Evolutionary conservation across 2,113 vertebrate species (phyloP).

Genomic region (Montifringilla adamsi): DNA sequence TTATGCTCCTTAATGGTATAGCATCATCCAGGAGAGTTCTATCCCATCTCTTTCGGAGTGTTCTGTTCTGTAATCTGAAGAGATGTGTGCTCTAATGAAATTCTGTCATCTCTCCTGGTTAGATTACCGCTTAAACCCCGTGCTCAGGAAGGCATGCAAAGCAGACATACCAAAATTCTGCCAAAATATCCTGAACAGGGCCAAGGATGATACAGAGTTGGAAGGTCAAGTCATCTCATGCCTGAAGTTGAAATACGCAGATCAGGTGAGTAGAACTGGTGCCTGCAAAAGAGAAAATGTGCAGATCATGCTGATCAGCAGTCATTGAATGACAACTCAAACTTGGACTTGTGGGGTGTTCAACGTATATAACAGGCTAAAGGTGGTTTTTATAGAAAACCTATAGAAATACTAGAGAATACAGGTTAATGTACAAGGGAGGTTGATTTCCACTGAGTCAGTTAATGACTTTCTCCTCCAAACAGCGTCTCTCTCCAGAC

Average conservation of each 20-base stretch:
- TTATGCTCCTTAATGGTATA: background rate
- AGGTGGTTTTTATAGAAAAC: background rate
- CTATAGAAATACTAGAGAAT: accelerated
- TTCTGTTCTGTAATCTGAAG: background rate
- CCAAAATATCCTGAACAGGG: constrained; percentile 86
- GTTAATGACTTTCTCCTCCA: background rate
- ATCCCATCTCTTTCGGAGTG: accelerated
- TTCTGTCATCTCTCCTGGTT: background rate
- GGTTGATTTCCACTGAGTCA: background rate
- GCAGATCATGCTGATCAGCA: background rate
- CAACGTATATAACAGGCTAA: accelerated
- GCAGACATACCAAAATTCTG: constrained; percentile 98
- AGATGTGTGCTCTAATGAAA: background rate
- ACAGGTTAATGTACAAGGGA: background rate
- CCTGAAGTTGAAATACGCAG: constrained; percentile 94
- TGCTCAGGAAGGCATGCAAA: constrained; percentile 94
- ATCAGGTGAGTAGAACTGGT: constrained; percentile 80
- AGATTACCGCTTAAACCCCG: constrained; percentile 96
- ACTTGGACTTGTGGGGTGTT: background rate
- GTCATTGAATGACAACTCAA: background rate
- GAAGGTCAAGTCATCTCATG: constrained; percentile 96
- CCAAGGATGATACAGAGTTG: constrained; percentile 87
- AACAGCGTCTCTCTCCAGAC: constrained; percentile 90
- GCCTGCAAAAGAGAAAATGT: background rate
- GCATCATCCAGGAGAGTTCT: background rate